phyloP scores from a whole-genome alignment of 37 sponge, comb jelly and placozoan species.

The Geodia barretti region DNA sequence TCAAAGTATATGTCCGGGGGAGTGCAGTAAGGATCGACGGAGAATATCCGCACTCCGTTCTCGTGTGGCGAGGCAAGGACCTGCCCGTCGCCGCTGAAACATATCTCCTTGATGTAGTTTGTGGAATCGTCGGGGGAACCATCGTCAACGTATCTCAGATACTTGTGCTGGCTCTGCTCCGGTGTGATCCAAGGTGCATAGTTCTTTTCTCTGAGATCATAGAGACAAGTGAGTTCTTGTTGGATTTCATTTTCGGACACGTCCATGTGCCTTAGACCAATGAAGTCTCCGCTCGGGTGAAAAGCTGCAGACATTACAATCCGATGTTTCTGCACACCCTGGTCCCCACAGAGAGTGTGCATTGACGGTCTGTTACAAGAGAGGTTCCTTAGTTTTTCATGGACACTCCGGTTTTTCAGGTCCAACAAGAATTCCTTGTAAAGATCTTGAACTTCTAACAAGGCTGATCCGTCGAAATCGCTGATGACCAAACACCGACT shows the following conservation, averaged over 20 bases:
- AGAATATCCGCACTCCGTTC: conserved; percentile 30
- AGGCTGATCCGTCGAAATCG: conserved; percentile 41
- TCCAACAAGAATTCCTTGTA: not conserved
- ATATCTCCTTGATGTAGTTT: conserved; percentile 62
- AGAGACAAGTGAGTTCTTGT: conserved; percentile 45
- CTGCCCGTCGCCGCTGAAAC: conserved; percentile 52
- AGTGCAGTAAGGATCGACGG: conserved; percentile 36
- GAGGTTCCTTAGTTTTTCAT: not conserved
- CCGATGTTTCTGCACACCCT: conserved; percentile 7
- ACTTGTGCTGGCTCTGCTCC: not conserved
- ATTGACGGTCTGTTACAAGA: conserved; percentile 29
- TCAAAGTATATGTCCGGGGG: conserved; percentile 36
- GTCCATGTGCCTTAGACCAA: conserved; percentile 48
- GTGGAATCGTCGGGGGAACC: conserved; percentile 4
- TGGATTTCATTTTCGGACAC: not conserved
- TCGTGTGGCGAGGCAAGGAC: conserved; percentile 49
- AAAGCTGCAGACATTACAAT: conserved; percentile 48
- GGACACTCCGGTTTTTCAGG: not conserved
- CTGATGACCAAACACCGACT: conserved; percentile 27
- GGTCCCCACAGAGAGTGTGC: conserved; percentile 14
- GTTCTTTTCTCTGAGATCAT: conserved; percentile 14
- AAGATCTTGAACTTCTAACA: not conserved
- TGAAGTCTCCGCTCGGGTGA: conserved; percentile 42
- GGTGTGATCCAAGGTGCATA: not conserved
- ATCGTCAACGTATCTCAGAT: conserved; percentile 49